Evolutionary conservation across 2,113 vertebrate genomes (phyloP).

Genomic region (Seriola dumerili): DNA sequence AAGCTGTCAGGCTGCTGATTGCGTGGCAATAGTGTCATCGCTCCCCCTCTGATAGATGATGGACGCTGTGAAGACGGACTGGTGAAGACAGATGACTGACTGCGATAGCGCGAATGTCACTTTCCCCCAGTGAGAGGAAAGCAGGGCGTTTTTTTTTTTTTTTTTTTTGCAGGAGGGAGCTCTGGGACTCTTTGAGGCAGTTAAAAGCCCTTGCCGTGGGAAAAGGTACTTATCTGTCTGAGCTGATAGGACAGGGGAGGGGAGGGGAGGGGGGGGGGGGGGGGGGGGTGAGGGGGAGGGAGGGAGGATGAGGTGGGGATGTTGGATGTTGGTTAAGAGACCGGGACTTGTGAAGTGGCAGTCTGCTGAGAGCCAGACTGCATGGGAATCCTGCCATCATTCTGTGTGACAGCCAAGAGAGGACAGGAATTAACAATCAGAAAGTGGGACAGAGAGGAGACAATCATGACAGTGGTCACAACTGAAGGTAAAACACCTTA

Average conservation of each 20-base stretch:
- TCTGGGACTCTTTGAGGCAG: conserved; percentile 27
- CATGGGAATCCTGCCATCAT: conserved; percentile 36
- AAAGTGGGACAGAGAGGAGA: background rate
- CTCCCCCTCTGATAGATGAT: conserved; percentile 48
- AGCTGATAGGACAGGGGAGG: conserved; percentile 23
- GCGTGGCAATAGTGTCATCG: conserved; percentile 32
- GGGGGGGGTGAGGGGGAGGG: too few species aligned
- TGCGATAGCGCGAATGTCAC: conserved; percentile 31
- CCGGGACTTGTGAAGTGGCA: conserved; percentile 38
- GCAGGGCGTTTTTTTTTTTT: background rate
- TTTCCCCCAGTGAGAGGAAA: conserved; percentile 15
- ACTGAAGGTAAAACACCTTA: conserved; percentile 30
- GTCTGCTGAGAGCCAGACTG: conserved; percentile 22
- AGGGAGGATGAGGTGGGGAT: background rate
- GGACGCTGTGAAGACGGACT: conserved; percentile 15
- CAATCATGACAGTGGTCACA: background rate
- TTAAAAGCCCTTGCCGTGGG: conserved; percentile 50
- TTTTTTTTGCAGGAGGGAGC: conserved; percentile 19
- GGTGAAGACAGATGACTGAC: conserved; percentile 49
- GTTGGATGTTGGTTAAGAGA: conserved; percentile 23
- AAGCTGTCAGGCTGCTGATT: conserved; percentile 63
- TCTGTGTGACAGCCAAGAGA: conserved; percentile 3
- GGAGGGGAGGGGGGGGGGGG: background rate
- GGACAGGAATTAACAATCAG: conserved; percentile 28
- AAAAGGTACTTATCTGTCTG: conserved; percentile 55